phyloP scores from a whole-genome alignment of 23 tunicate species.

The Halocynthia aurantium region DNA sequence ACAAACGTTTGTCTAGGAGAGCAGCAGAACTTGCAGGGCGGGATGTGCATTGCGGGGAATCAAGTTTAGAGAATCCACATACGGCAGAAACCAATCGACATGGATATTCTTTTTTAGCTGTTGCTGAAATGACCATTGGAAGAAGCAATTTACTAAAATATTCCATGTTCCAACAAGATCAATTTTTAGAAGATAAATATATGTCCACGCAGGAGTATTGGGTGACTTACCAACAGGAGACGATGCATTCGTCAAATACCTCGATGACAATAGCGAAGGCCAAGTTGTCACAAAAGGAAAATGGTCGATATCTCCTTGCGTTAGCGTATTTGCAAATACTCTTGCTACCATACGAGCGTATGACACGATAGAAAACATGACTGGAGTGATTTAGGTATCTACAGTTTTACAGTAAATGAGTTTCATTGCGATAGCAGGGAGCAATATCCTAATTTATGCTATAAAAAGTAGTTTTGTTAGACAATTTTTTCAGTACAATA shows the following conservation, averaged over 20 bases:
- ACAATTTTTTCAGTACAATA: no score
- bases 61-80: constrained; percentile 80
- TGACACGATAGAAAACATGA: constrained; percentile 72
- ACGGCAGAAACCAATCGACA: constrained; percentile 86
- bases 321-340: constrained; percentile 45
- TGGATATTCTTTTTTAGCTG: constrained; percentile 30
- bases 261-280: constrained; percentile 10
- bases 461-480: no score
- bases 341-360: constrained; percentile 65
- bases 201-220: no score
- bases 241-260: constrained; percentile 1
- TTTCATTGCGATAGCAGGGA: no score
- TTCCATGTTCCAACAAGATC: neutral
- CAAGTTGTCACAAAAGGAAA: constrained; percentile 30
- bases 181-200: no score
- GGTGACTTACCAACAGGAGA: neutral
- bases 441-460: no score
- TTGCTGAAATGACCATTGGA: neutral
- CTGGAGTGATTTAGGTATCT: neutral
- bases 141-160: neutral
- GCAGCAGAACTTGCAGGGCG: constrained; percentile 60
- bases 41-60: constrained; percentile 47
- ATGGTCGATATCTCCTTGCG: constrained; percentile 52
- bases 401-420: no score
- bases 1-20: constrained; percentile 49